A percentile compares a stretch with the other conserved stretches of the same genome.
phyloP scores from a whole-genome alignment of 2,888 invertebrate genomes.

The Patella depressa region DNA sequence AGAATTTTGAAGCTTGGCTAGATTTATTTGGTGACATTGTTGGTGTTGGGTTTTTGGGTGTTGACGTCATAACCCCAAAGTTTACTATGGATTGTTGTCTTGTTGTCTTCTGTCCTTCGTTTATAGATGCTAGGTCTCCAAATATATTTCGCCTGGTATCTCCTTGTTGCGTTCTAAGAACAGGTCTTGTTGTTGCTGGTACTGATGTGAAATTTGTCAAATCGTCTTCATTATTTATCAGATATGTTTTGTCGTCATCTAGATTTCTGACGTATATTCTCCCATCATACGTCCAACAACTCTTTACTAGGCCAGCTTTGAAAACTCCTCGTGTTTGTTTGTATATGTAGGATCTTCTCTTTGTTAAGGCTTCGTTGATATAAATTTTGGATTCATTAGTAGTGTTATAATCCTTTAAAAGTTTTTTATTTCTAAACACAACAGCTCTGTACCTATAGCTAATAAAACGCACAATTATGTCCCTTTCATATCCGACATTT shows the following conservation, averaged over 20 bases:
- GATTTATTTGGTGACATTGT: too few relatives aligned
- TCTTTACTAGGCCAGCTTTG: background rate
- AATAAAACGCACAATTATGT: background rate
- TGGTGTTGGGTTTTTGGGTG: too few relatives aligned
- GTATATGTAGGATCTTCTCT: background rate
- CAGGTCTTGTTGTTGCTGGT: too few relatives aligned
- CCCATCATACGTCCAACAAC: background rate
- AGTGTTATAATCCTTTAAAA: background rate
- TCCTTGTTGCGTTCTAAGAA: too few relatives aligned
- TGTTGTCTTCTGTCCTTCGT: too few relatives aligned
- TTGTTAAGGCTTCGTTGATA: background rate
- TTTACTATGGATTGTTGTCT: too few relatives aligned
- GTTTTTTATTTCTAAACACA: background rate
- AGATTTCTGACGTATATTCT: background rate
- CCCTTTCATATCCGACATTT: background rate
- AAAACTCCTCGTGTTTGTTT: background rate
- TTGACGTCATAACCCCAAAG: too few relatives aligned
- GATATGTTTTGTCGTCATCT: background rate
- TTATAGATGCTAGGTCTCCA: too few relatives aligned
- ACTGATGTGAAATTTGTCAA: too few relatives aligned
- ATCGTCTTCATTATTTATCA: too few relatives aligned
- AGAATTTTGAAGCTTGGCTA: too few relatives aligned
- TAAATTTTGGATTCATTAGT: background rate
- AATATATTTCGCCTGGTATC: too few relatives aligned
- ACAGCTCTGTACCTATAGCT: background rate